Evolutionary conservation across 2,888 invertebrate species (phyloP), one percentile per base, ranked within the genome.

Genomic region (Drosophila quinaria): DNA sequence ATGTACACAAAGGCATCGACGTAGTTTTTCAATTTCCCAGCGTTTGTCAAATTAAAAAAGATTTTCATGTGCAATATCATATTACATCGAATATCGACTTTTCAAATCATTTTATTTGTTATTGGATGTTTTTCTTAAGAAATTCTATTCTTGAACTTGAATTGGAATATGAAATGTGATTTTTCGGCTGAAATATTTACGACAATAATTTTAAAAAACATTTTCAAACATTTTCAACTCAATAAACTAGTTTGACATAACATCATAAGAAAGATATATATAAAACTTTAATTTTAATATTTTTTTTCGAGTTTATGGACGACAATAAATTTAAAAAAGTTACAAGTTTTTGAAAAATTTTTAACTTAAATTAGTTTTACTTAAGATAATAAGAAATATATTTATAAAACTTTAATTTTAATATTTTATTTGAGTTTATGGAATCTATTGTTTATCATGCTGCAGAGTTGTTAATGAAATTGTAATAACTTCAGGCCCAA

Each of bases 21-120:
- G 33, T 31, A 22, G 55, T 22, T 44, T 55, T 35, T 10, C 15
- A n/a, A 35, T 56, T 46, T 25, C 3, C 15, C 3, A 2, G 25
- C 8, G 33, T 22, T 42, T 44, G 44, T 55, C 44, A 56, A 54
- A 31, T 29, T 41, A 3, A 8, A 37, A 29, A 29, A 4, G 17
- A 15, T 44, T 56, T 44, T 6, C 22, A 33, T 42, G 54, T 13
- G 29, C 19, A 22, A 22, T 44, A 56, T 56, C 55, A 22, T 19
- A 22, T 56, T 56, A 44, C 55, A 22, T 35, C n/a, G 8, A 13
- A 19, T 19, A 33, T 33, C 8, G 13, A 50, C n/a, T 33, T 50
- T 19, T 19, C 1, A 47, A 29, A 44, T 22, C 2, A 22, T 13
- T 13, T 44, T 1, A 13, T 22, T 22, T 29, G 15, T 29, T 25